Evolutionary conservation across 2,888 invertebrate genomes (phyloP), one percentile per base, ranked within the genome.

Genomic region (Mylabris sibirica): DNA sequence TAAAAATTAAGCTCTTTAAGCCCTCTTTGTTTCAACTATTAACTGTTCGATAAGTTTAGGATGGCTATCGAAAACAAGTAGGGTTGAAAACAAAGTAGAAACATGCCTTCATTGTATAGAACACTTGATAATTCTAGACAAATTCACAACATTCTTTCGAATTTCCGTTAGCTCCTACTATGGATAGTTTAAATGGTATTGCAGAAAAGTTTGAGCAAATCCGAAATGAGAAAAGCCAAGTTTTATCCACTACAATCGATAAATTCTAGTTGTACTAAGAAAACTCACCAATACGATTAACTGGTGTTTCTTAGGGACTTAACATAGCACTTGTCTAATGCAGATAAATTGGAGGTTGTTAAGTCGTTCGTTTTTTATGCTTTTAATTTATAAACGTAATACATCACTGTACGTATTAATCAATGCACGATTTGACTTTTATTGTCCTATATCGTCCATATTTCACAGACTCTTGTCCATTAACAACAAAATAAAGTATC

Each of bases 131-230:
- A 72, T 75, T 74, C 66, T 66, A 67, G 69, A 75, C 71, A 76
- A 74, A 76, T 75, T 74, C 73, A 65, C 70, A 71, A 74, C 72
- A 73, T 74, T 69, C 73, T 67, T 72, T 65, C 65, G 69, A 68
- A 72, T 75, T 74, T 74, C 70, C 72, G 71, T 44, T 49, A 35
- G 26, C 61, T 62, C 68, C 73, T 65, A 70, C 74, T 74, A 68
- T 66, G 65, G 70, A 30, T 68, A 67, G 73, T 76, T 75, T 77
- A 77, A 6, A 8, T 30, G 8, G 30, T 76, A 71, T 75, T 74
- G 73, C 71, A 67, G 72, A 72, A 73, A 77, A 75, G 71, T 75
- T 75, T 63, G 11, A 65, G 63, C 65, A 71, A 71, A 73, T 69
- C 63, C 69, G 66, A 38, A 57, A 68, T 65, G 66, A 62, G 66